Evolutionary conservation across 2,113 vertebrate species (phyloP).

Genomic region (Chloropsis cyanopogon): DNA sequence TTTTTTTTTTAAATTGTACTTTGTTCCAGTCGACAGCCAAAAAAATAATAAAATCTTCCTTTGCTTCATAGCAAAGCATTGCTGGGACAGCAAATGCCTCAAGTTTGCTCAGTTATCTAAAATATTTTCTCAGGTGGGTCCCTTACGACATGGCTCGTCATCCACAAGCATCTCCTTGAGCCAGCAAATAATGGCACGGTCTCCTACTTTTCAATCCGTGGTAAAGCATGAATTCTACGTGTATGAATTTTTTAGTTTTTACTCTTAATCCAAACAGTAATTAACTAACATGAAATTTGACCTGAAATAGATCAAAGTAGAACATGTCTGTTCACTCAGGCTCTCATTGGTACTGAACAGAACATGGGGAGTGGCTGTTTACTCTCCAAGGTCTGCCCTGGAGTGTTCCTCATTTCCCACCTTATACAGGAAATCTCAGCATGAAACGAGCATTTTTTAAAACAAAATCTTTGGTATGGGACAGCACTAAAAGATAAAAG

Average conservation of each 20-base stretch:
- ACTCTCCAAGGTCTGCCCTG: not conserved
- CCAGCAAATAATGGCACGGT: not conserved
- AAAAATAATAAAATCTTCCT: not conserved
- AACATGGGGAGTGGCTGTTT: not conserved
- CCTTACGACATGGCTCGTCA: not conserved
- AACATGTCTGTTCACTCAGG: not conserved
- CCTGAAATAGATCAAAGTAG: not conserved
- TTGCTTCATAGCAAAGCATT: not conserved
- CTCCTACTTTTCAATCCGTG: not conserved
- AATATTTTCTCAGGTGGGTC: conserved; percentile 34
- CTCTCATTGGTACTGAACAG: not conserved
- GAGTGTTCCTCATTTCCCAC: not conserved
- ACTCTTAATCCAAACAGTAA: not conserved
- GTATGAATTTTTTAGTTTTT: not conserved
- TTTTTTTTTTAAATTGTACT: not conserved
- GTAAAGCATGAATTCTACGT: not conserved
- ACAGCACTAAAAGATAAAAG: not conserved
- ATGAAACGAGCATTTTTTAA: not conserved
- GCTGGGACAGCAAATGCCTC: not conserved
- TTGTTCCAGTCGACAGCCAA: not conserved
- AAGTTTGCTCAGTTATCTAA: conserved; percentile 32
- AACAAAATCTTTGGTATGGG: not conserved
- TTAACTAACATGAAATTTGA: not conserved
- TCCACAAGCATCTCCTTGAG: not conserved
- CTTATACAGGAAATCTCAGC: not conserved